A percentile compares a stretch with the other conserved stretches of the same genome.
Conservation (phyloP, 2,888 invertebrate species). For the Acanthosoma haemorrhoidale region DNA sequence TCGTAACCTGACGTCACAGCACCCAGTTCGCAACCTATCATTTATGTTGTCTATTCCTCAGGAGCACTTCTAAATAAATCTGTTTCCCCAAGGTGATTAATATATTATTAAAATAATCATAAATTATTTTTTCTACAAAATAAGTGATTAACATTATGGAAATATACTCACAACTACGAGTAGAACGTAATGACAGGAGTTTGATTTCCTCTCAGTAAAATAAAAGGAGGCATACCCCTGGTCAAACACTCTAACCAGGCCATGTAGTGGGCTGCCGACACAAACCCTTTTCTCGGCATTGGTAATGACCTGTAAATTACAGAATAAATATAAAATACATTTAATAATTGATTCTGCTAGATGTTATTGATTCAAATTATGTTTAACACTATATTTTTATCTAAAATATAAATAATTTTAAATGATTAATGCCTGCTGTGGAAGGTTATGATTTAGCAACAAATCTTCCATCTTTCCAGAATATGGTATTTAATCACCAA, state of each 20-base stretch:
- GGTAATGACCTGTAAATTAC: constrained; percentile 68
- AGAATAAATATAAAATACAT: neutral
- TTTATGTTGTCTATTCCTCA: too few species aligned
- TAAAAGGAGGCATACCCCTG: constrained; percentile 77
- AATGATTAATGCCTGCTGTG: too few species aligned
- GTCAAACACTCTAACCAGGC: constrained; percentile 83
- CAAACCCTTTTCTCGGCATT: constrained; percentile 83
- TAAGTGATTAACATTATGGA: neutral
- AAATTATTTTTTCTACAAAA: neutral
- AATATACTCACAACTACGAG: constrained; percentile 53
- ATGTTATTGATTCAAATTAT: neutral
- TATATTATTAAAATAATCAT: too few species aligned
- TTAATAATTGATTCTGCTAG: neutral
- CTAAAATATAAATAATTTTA: neutral
- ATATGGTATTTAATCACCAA: too few species aligned
- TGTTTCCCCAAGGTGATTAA: too few species aligned
- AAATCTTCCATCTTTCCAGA: too few species aligned
- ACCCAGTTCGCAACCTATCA: too few species aligned
- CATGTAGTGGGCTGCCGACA: constrained; percentile 84
- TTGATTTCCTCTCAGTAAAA: constrained; percentile 83
- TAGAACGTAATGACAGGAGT: constrained; percentile 86
- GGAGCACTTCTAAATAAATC: too few species aligned
- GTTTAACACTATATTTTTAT: neutral
- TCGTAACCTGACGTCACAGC: too few species aligned
- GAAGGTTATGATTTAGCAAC: too few species aligned